These are phyloP conservation scores for Pipa parva DNA, from an alignment of 2,113 vertebrate species.

Conservation along the genomic window DNA sequence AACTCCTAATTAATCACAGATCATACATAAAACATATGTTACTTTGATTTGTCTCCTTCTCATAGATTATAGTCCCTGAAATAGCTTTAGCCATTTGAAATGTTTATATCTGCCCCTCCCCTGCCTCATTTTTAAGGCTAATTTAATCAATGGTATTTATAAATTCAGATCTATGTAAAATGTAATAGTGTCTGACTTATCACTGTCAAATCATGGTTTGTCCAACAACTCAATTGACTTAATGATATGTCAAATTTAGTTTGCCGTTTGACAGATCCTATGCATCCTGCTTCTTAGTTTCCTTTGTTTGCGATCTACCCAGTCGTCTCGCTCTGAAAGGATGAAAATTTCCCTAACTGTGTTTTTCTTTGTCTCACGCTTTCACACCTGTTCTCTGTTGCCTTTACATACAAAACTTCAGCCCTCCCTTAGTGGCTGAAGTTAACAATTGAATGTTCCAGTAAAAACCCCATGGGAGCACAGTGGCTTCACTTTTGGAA, in stretches of 20 bases:
- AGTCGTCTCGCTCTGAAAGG: constrained; percentile 17
- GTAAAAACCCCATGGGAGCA: neutral
- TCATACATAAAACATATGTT: neutral
- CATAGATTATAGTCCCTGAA: neutral
- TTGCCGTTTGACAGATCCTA: constrained; percentile 44
- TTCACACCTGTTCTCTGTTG: constrained; percentile 48
- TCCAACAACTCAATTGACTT: constrained; percentile 38
- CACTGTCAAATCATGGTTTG: constrained; percentile 52
- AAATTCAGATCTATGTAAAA: constrained; percentile 23
- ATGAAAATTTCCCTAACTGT: constrained; percentile 53
- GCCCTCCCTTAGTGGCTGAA: constrained; percentile 4
- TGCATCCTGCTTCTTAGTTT: neutral
- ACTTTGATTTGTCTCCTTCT: neutral
- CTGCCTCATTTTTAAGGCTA: neutral
- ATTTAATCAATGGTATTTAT: constrained; percentile 19
- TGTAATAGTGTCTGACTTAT: constrained; percentile 45
- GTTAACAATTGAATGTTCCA: constrained; percentile 16
- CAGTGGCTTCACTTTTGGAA: neutral
- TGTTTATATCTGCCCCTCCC: neutral
- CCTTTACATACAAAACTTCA: constrained; percentile 12
- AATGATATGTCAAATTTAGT: constrained; percentile 43
- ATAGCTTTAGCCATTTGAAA: neutral
- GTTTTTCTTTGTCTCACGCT: constrained; percentile 44
- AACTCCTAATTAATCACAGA: too few species aligned
- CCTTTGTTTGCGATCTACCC: constrained; percentile 25